Base-by-base conservation (phyloP, 2,797 vertebrate species). In the Micromesistius poutassou region DNA sequence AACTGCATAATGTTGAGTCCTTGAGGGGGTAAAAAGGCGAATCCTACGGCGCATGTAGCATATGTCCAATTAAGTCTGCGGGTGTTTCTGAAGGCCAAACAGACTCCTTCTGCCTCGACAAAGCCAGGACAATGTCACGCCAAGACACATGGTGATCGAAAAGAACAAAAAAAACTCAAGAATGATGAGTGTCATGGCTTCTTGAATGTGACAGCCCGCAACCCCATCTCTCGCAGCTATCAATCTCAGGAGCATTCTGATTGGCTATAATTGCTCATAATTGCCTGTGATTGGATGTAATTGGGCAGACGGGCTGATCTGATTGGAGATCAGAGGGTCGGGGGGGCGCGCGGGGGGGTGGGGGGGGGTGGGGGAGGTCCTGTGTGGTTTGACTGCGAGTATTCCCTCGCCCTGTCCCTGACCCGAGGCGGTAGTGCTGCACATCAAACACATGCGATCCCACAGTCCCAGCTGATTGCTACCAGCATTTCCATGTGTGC, bases 231-330 rank as follows among this genome's bases (percentile, higher is more conserved):
- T 79, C 81, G 0, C 42, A 84, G 85, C 89, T 89, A 91, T 92
- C 91, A 91, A 93, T 92, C 92, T 91, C 89, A 7, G 8, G 84
- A 86, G 87, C 89, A 87, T 89, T 90, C 84, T 91, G 91, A 93
- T 91, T 90, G 83, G 82, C 81, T 46, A 82, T 92, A 93, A 93
- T 91, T 91, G 82, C 74, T 82, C 89, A 87, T 90, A 90, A 92
- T 91, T 92, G 89, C 73, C 87, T 89, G 68, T 92, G 91, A 93
- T 93, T 93, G 87, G 87, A 85, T 88, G 84, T 92, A 93, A 93
- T 93, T 93, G 89, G 78, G 33, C 66, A 19, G 78, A 85, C 79
- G 86, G 88, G 72, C 83, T 92, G 91, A 93, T 93, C 92, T 91
- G 91, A 91, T 92, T 89, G 7, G 36, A 91, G 90, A 92, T 92